Evolutionary conservation across 2,113 vertebrate species (phyloP).

Genomic region (Gobio gobio): DNA sequence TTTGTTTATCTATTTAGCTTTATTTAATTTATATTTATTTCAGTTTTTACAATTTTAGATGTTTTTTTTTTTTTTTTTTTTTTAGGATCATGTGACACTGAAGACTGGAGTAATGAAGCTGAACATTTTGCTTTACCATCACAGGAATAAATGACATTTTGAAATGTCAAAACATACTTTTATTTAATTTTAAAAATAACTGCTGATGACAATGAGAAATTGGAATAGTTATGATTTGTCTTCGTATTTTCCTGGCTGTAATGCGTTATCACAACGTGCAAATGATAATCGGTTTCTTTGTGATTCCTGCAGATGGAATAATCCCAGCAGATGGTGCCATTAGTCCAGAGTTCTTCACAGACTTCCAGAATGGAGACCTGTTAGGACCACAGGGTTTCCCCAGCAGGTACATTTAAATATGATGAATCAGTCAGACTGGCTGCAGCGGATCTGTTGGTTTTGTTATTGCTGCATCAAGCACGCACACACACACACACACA

Average conservation of each 20-base stretch:
- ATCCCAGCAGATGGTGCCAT: constrained; percentile 84
- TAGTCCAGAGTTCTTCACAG: constrained; percentile 89
- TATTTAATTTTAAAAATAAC: not conserved
- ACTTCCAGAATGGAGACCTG: constrained; percentile 90
- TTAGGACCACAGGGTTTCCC: constrained; percentile 77
- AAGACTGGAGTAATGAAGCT: no score
- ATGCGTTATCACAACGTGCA: not conserved
- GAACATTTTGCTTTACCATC: no score
- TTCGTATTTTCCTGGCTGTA: not conserved
- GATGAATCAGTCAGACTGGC: not conserved
- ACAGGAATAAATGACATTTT: no score
- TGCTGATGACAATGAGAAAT: not conserved
- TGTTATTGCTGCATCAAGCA: constrained; percentile 11
- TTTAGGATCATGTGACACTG: no score
- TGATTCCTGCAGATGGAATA: constrained; percentile 82
- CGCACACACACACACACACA: constrained; percentile 21
- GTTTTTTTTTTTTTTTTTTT: not conserved
- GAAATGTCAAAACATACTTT: no score
- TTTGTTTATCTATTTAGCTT: not conserved
- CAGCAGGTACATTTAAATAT: constrained; percentile 75
- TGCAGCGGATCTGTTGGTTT: not conserved
- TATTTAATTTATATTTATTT: not conserved
- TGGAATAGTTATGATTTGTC: not conserved
- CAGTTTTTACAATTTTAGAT: not conserved
- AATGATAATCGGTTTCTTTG: not conserved